These are phyloP conservation scores for Gymnarchus niloticus DNA, from an alignment of 2,113 vertebrate species.

Conservation along the genomic window DNA sequence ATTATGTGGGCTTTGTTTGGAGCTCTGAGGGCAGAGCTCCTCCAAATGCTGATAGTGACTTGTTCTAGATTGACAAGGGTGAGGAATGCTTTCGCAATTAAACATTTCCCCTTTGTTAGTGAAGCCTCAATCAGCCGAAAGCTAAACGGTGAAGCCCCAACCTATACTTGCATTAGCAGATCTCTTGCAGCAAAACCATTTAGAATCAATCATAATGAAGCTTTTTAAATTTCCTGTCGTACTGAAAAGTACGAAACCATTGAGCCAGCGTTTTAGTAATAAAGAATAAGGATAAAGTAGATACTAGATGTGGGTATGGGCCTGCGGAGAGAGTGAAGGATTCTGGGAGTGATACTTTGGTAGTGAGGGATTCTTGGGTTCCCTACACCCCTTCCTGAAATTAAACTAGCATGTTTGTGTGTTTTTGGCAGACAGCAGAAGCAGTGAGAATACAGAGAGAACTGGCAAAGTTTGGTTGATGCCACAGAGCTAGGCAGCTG, in stretches of 20 bases:
- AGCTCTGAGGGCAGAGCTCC: not conserved
- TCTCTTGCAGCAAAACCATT: not conserved
- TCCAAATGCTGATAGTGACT: too few species aligned
- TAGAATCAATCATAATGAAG: not conserved
- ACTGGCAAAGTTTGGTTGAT: not conserved
- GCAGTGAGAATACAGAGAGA: not conserved
- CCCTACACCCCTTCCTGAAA: not conserved
- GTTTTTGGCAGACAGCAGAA: not conserved
- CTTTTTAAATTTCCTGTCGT: not conserved
- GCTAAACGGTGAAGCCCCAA: not conserved
- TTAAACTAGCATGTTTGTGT: not conserved
- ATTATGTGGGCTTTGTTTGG: not conserved
- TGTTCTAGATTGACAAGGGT: too few species aligned
- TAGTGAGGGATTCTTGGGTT: not conserved
- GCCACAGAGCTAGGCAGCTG: slow-evolving; percentile 29
- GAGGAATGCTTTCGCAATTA: not conserved
- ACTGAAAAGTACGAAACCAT: not conserved
- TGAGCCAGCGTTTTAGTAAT: not conserved
- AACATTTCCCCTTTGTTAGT: too few species aligned
- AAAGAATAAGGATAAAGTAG: not conserved
- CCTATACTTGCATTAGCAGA: not conserved
- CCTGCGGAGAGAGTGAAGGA: not conserved
- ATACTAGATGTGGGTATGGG: not conserved
- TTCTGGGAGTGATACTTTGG: not conserved
- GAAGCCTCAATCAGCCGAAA: not conserved